Conservation (phyloP, 2,888 invertebrate genomes). For the Tholera decimalis region DNA sequence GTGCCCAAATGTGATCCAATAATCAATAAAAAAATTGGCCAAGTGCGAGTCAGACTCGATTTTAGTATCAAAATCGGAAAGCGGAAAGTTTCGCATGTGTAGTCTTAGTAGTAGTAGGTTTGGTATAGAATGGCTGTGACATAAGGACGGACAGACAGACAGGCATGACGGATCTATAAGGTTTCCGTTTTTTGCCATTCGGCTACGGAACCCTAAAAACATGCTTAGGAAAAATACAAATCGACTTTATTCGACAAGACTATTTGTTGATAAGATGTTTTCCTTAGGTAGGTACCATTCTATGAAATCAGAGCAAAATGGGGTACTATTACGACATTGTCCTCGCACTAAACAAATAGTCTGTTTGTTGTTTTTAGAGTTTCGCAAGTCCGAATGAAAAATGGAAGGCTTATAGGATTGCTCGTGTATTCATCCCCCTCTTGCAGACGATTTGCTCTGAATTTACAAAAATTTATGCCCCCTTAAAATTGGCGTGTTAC, state of each 20-base stretch:
- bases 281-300: neutral
- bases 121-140: too few relatives aligned
- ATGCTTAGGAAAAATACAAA: neutral
- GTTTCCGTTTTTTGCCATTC: too few relatives aligned
- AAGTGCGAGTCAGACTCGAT: too few relatives aligned
- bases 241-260: neutral
- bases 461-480: neutral
- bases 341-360: conserved; percentile 12
- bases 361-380: neutral
- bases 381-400: neutral
- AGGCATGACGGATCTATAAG: too few relatives aligned
- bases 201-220: conserved; percentile 1
- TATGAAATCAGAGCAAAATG: neutral
- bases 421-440: neutral
- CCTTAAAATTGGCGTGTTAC: neutral
- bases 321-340: conserved; percentile 16
- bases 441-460: neutral
- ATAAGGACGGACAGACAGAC: too few relatives aligned
- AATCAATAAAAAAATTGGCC: too few relatives aligned
- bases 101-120: too few relatives aligned
- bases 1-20: too few relatives aligned
- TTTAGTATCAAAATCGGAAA: too few relatives aligned
- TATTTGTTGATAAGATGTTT: conserved; percentile 1
- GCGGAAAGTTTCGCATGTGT: too few relatives aligned
- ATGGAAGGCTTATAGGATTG: neutral